Evolutionary conservation across 1,140 invertebrate genomes (phyloP).

Genomic region (Olivierus martensii): DNA sequence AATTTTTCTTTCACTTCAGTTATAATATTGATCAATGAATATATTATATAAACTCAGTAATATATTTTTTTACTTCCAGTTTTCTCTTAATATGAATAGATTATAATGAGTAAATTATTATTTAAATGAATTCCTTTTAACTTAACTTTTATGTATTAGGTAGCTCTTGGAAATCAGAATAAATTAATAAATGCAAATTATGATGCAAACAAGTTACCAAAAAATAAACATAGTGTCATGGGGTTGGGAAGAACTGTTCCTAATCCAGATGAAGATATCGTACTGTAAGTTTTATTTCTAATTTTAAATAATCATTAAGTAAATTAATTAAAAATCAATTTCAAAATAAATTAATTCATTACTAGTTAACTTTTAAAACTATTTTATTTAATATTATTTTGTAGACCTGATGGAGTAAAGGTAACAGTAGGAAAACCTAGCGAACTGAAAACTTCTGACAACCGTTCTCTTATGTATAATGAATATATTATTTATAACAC

Average conservation of each 20-base stretch:
- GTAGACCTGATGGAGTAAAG: constrained; percentile 18
- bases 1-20: too few relatives aligned
- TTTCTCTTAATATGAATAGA: too few relatives aligned
- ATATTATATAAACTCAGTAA: too few relatives aligned
- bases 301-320: neutral
- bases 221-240: constrained; percentile 28
- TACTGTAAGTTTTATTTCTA: constrained; percentile 18
- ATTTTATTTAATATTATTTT: constrained; percentile 1
- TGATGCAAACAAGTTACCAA: constrained; percentile 26
- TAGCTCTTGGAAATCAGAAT: constrained; percentile 30
- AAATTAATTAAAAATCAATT: constrained; percentile 3
- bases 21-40: too few relatives aligned
- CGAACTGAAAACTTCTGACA: constrained; percentile 10
- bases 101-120: too few relatives aligned
- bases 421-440: constrained; percentile 22
- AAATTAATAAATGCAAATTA: constrained; percentile 26
- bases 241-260: constrained; percentile 26
- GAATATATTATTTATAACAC: constrained; percentile 37
- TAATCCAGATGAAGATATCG: constrained; percentile 14
- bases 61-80: too few relatives aligned
- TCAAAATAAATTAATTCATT: neutral
- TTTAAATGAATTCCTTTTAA: too few relatives aligned
- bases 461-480: constrained; percentile 30
- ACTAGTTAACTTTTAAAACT: too few relatives aligned
- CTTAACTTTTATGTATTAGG: constrained; percentile 11